Conservation (phyloP, 2,888 invertebrate genomes). For the Craniophora ligustri region DNA sequence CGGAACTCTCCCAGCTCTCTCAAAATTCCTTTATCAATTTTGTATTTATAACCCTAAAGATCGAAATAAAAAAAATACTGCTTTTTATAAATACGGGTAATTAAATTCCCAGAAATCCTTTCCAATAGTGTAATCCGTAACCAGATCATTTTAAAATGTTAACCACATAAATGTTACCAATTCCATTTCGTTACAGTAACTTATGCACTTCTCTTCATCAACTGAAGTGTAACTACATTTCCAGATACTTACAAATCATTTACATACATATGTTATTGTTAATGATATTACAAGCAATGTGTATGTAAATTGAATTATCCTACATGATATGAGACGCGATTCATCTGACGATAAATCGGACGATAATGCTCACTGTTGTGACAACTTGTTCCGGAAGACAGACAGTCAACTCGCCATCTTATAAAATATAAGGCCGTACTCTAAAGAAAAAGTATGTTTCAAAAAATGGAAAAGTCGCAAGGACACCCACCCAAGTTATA, state of each 20-base stretch:
- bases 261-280: slow-evolving; percentile 26
- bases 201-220: no score
- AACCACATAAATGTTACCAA: slow-evolving; percentile 6
- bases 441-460: no score
- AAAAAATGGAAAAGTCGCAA: background rate
- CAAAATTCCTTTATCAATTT: no score
- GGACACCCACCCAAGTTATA: background rate
- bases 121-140: no score
- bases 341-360: slow-evolving; percentile 23
- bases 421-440: background rate
- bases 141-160: no score
- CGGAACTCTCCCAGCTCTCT: no score
- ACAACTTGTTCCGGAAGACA: slow-evolving; percentile 16
- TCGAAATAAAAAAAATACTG: no score
- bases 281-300: slow-evolving; percentile 16
- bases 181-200: background rate
- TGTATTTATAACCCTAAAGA: no score
- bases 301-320: slow-evolving; percentile 34
- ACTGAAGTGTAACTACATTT: no score
- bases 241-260: slow-evolving; percentile 7
- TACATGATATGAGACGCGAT: slow-evolving; percentile 16
- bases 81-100: no score
- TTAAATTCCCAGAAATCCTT: no score
- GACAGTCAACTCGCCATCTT: slow-evolving; percentile 6
- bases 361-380: slow-evolving; percentile 7